These are phyloP conservation scores for Platygyra sinensis DNA, from an alignment of 64 coral and sea anemone genomes.

Conservation along the genomic window DNA sequence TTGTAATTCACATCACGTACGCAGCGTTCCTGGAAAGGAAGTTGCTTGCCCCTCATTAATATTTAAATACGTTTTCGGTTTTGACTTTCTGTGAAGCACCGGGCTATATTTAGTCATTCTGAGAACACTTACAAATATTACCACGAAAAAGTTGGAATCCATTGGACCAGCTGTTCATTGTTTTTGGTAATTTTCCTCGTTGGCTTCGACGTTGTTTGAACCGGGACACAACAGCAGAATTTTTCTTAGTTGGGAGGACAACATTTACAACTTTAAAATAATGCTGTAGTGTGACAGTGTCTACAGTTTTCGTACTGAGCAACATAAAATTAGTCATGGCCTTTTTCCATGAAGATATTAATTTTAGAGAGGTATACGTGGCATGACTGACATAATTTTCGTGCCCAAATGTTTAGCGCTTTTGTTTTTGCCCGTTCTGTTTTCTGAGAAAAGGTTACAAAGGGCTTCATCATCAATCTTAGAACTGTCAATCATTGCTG, in stretches of 20 bases:
- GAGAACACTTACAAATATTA: not conserved
- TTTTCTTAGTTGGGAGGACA: too few species aligned
- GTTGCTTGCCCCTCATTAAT: not conserved
- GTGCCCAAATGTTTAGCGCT: too few species aligned
- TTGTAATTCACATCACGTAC: slow-evolving; percentile 41
- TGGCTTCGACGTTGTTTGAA: too few species aligned
- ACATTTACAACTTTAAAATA: too few species aligned
- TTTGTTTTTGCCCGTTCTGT: too few species aligned
- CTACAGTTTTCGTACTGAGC: too few species aligned
- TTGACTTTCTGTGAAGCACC: not conserved
- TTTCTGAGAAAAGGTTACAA: not conserved
- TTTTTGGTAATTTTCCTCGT: too few species aligned
- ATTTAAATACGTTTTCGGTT: slow-evolving; percentile 16
- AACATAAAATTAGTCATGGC: not conserved
- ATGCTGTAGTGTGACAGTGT: too few species aligned
- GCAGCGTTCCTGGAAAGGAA: slow-evolving; percentile 10
- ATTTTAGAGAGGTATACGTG: too few species aligned
- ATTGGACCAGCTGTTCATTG: too few species aligned
- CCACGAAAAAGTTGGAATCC: not conserved
- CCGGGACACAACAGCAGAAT: too few species aligned
- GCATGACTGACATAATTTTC: too few species aligned
- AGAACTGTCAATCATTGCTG: slow-evolving; percentile 10
- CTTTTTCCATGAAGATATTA: not conserved
- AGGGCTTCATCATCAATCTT: not conserved
- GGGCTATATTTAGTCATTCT: not conserved